These are phyloP conservation scores for Hemitrygon akajei DNA, from an alignment of 2,797 vertebrate genomes.

Conservation along the genomic window DNA sequence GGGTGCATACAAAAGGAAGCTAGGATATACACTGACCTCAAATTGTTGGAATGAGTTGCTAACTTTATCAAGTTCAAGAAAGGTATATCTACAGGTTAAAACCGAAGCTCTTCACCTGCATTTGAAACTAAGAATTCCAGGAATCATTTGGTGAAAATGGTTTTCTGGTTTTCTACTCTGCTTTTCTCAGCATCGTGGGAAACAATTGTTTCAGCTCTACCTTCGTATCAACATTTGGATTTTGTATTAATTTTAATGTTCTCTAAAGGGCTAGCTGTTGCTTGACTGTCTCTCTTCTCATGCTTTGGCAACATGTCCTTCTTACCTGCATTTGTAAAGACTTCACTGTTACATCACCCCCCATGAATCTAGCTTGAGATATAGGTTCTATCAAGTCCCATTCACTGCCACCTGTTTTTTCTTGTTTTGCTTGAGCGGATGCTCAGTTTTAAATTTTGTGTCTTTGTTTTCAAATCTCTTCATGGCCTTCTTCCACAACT, in stretches of 20 bases:
- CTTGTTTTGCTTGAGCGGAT: no score
- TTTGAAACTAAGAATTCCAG: background rate
- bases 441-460: no score
- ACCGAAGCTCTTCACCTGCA: background rate
- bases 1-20: background rate
- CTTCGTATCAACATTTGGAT: background rate
- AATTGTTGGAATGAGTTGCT: background rate
- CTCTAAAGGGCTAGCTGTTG: no score
- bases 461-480: no score
- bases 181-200: background rate
- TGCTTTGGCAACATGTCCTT: no score
- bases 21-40: background rate
- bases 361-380: background rate
- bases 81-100: background rate
- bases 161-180: background rate
- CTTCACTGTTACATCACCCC: background rate
- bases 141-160: background rate
- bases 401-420: no score
- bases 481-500: no score
- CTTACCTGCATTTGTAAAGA: no score
- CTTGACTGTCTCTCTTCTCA: no score
- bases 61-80: background rate
- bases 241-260: no score
- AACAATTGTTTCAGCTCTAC: background rate
- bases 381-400: background rate